Evolutionary conservation across 1,140 invertebrate genomes (phyloP).

Genomic region (Trissolcus basalis): DNA sequence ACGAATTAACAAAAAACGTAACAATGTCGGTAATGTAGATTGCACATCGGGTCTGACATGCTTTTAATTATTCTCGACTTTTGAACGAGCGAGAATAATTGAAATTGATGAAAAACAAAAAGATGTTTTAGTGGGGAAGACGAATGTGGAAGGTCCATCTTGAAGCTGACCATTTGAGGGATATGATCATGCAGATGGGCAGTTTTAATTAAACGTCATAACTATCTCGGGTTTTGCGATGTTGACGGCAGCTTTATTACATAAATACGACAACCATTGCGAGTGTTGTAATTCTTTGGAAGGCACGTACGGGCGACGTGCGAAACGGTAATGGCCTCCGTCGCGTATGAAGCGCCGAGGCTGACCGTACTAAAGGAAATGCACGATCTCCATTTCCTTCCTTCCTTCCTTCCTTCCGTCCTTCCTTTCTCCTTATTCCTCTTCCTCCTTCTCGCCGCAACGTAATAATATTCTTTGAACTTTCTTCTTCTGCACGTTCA

Average conservation of each 20-base stretch:
- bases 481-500: conserved; percentile 36
- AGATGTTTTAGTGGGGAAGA: conserved; percentile 1
- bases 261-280: conserved; percentile 40
- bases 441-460: conserved; percentile 12
- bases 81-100: no score
- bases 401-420: conserved; percentile 53
- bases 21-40: no score
- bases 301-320: conserved; percentile 60
- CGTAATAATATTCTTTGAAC: conserved; percentile 37
- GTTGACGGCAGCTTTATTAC: conserved; percentile 53
- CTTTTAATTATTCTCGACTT: no score
- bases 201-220: conserved; percentile 69
- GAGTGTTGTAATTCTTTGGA: conserved; percentile 61
- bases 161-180: conserved; percentile 32
- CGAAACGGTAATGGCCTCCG: conserved; percentile 61
- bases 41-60: no score
- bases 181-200: conserved; percentile 17
- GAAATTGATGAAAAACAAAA: no score
- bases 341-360: conserved; percentile 53
- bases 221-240: conserved; percentile 58
- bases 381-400: conserved; percentile 54
- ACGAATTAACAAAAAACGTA: no score
- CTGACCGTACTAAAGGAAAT: conserved; percentile 57
- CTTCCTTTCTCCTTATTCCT: conserved; percentile 14
- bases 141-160: conserved; percentile 16